Conservation (phyloP, 2,888 invertebrate species). For the Melipona bicolor region DNA sequence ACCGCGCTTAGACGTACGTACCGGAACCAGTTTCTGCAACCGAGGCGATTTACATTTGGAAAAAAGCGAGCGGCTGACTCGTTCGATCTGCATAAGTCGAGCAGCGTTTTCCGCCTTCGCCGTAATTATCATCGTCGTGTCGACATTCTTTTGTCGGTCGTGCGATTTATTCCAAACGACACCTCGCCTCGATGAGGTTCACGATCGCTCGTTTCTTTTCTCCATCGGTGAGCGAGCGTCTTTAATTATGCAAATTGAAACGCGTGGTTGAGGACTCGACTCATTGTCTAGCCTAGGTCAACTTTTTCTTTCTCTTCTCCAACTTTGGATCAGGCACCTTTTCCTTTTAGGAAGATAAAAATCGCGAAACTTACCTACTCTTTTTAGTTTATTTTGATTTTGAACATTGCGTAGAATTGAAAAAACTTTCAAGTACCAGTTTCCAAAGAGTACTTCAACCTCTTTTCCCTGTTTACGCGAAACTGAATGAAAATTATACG, state of each 20-base stretch:
- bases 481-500: too few relatives aligned
- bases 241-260: not conserved
- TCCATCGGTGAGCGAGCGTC: not conserved
- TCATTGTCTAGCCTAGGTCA: too few relatives aligned
- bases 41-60: constrained; percentile 40
- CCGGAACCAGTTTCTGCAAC: constrained; percentile 56
- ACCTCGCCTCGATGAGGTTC: not conserved
- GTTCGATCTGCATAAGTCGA: constrained; percentile 37
- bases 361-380: too few relatives aligned
- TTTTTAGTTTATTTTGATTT: too few relatives aligned
- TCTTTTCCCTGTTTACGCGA: too few relatives aligned
- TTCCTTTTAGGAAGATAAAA: too few relatives aligned
- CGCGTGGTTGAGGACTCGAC: not conserved
- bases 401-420: too few relatives aligned
- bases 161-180: not conserved
- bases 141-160: not conserved
- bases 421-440: too few relatives aligned
- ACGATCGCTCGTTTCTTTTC: not conserved
- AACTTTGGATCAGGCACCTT: too few relatives aligned
- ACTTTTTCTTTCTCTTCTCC: too few relatives aligned
- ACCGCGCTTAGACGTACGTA: constrained; percentile 34
- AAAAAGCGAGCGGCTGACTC: constrained; percentile 31
- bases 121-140: not conserved
- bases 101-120: not conserved
- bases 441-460: too few relatives aligned